A percentile compares a stretch with the other conserved stretches of the same genome.
Evolutionary conservation across 2,888 invertebrate species (phyloP).

Genomic region (Pristionchus japonicus): DNA sequence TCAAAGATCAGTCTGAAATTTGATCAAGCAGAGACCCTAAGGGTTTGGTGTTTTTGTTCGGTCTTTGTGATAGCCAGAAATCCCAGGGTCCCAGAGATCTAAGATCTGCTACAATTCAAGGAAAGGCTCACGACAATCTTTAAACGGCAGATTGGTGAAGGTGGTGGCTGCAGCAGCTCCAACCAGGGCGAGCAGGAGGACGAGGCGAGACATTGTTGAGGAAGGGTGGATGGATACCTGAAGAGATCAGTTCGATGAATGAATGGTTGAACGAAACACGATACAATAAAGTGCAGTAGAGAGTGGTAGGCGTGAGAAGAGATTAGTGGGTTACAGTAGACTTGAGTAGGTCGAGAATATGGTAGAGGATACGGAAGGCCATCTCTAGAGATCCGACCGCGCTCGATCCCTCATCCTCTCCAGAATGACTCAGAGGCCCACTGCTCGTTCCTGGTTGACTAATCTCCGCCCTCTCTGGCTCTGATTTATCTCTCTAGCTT

Average conservation of each 20-base stretch:
- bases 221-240: not conserved
- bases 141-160: not conserved
- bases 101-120: conserved; percentile 15
- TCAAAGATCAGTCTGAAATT: not conserved
- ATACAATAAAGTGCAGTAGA: no score
- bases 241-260: no score
- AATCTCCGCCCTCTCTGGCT: not conserved
- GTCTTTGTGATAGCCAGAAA: no score
- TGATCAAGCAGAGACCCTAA: no score
- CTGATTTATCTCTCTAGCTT: no score
- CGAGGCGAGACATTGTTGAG: not conserved
- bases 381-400: not conserved
- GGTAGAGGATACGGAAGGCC: not conserved
- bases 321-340: no score
- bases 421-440: not conserved
- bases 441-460: not conserved
- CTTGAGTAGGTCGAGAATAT: no score
- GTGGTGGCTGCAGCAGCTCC: not conserved
- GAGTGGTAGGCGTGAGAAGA: no score
- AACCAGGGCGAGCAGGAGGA: not conserved
- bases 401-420: not conserved
- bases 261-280: no score
- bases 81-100: not conserved
- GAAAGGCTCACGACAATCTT: conserved; percentile 26
- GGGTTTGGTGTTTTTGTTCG: no score